Conservation (phyloP, 2,113 vertebrate genomes). For the Phrynosoma blainvillii region DNA sequence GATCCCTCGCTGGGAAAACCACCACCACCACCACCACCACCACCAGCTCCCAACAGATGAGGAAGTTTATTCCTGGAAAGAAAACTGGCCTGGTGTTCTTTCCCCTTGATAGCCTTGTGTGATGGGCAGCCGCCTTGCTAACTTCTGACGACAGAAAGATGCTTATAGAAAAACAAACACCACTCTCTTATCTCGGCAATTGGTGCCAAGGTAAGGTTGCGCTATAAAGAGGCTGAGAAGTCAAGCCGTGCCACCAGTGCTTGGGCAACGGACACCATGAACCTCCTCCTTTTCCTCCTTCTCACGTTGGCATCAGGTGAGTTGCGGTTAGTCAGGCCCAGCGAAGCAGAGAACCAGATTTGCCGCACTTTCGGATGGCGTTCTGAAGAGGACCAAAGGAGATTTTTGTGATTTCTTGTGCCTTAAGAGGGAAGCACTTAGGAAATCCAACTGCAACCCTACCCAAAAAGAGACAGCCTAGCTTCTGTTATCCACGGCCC, state of each 20-base stretch:
- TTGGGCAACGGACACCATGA: slow-evolving; percentile 59
- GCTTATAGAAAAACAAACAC: slow-evolving; percentile 68
- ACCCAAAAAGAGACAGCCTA: not conserved
- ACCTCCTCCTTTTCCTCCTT: slow-evolving; percentile 62
- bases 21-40: too few relatives aligned
- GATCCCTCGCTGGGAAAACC: not conserved
- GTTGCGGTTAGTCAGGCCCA: not conserved
- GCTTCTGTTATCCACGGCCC: not conserved
- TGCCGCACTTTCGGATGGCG: not conserved
- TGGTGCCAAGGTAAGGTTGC: slow-evolving; percentile 43
- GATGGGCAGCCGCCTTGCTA: slow-evolving; percentile 33
- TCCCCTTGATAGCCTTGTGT: not conserved
- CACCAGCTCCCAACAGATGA: too few relatives aligned
- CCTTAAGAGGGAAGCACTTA: too few relatives aligned
- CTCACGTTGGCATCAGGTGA: slow-evolving; percentile 70
- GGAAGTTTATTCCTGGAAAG: not conserved
- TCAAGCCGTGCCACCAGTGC: not conserved
- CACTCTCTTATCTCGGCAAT: slow-evolving; percentile 55
- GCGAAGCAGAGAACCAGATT: not conserved
- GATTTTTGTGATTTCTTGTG: too few relatives aligned
- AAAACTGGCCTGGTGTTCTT: not conserved
- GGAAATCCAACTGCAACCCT: not conserved
- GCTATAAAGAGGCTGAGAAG: slow-evolving; percentile 60
- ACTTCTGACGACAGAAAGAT: slow-evolving; percentile 12
- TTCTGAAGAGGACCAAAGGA: rapidly evolving